Evolutionary conservation across 2,888 invertebrate genomes (phyloP).

Genomic region (Sepiola atlantica): DNA sequence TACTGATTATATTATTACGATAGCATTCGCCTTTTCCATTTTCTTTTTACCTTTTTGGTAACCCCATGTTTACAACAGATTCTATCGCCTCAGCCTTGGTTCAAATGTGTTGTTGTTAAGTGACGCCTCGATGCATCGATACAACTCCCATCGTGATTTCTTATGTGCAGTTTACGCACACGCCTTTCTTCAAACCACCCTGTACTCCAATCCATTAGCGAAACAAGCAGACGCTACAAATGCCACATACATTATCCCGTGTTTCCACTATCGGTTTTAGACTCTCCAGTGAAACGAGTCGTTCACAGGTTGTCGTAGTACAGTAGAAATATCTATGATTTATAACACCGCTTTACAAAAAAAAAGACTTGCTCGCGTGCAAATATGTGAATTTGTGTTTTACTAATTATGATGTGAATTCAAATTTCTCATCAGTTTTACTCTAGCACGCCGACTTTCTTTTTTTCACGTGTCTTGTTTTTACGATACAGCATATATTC

Average conservation of each 20-base stretch:
- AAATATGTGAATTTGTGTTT: no score
- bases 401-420: no score
- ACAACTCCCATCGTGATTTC: not conserved
- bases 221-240: not conserved
- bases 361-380: no score
- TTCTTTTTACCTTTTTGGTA: not conserved
- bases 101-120: not conserved
- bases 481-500: no score
- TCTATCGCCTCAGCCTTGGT: not conserved
- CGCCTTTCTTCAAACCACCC: not conserved
- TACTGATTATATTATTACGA: not conserved
- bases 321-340: not conserved
- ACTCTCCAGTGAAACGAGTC: not conserved
- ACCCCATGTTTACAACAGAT: not conserved
- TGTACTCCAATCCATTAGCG: no score
- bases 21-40: not conserved
- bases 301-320: not conserved
- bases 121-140: not conserved
- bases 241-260: not conserved
- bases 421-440: no score
- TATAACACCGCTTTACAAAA: not conserved
- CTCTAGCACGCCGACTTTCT: no score
- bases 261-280: not conserved
- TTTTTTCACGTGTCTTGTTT: no score
- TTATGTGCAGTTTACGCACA: not conserved